Evolutionary conservation across 2,797 vertebrate genomes (phyloP).

Genomic region (Nyctalus aviator): DNA sequence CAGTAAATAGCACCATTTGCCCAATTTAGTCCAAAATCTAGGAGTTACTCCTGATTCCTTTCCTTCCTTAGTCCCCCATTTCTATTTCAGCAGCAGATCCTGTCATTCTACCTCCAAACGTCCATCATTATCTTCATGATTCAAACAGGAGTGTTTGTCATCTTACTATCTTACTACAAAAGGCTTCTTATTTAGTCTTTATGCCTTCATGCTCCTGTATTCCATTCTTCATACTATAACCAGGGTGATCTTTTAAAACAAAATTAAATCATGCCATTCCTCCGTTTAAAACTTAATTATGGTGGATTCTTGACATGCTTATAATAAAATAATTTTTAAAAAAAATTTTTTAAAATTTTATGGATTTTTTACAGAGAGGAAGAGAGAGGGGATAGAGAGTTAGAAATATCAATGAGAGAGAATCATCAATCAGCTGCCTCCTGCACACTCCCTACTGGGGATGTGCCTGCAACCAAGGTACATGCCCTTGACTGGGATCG

Average conservation of each 20-base stretch:
- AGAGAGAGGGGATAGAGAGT: too few species aligned
- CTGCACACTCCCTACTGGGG: too few species aligned
- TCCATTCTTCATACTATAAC: not conserved
- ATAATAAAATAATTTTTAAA: conserved; percentile 39
- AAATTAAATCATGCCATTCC: conserved; percentile 47
- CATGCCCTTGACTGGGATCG: too few species aligned
- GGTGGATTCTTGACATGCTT: conserved; percentile 51
- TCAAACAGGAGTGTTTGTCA: not conserved
- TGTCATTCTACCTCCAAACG: not conserved
- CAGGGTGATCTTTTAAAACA: conserved; percentile 24
- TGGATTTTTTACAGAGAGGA: too few species aligned
- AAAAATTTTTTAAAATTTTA: too few species aligned
- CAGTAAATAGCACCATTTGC: conserved; percentile 3
- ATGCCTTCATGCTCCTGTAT: conserved; percentile 13
- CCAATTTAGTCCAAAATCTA: conserved; percentile 19
- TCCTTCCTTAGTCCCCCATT: not conserved
- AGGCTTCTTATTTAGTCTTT: conserved; percentile 19
- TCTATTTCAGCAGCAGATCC: not conserved
- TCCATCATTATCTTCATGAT: not conserved
- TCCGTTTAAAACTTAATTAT: conserved; percentile 55
- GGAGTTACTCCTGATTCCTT: not conserved
- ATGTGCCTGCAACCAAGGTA: too few species aligned
- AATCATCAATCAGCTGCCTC: too few species aligned
- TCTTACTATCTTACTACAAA: not conserved
- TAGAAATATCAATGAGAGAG: too few species aligned